A percentile compares a stretch with the other conserved stretches of the same genome.
These are phyloP conservation scores for Trichonephila inaurata DNA, from an alignment of 1,140 invertebrate species.

Conservation along the genomic window DNA sequence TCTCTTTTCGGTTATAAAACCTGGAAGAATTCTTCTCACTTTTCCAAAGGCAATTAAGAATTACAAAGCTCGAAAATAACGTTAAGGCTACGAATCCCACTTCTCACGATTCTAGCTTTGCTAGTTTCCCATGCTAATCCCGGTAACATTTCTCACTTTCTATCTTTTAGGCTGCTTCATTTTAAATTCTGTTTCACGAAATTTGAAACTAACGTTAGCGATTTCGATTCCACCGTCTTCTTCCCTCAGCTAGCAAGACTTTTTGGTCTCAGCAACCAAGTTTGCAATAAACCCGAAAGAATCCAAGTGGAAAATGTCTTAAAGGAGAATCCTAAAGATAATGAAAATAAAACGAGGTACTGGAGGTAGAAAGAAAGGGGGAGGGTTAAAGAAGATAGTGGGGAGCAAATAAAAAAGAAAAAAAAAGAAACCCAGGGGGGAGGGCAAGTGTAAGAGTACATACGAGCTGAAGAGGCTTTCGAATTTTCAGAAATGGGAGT, in stretches of 20 bases:
- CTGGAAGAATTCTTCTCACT: neutral
- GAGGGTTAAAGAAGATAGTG: too few species aligned
- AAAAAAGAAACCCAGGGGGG: neutral
- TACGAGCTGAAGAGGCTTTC: neutral
- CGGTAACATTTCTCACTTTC: neutral
- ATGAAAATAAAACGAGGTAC: slow-evolving; percentile 49
- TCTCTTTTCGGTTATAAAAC: neutral
- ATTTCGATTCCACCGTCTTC: neutral
- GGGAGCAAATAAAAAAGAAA: neutral
- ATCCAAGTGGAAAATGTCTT: slow-evolving; percentile 61
- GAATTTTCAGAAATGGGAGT: neutral
- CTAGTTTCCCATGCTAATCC: neutral
- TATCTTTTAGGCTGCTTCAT: neutral
- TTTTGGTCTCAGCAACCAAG: neutral
- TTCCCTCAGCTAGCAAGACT: neutral
- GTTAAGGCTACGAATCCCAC: neutral
- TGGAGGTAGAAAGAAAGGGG: neutral
- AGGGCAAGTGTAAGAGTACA: neutral
- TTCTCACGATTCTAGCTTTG: neutral
- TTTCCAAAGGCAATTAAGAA: slow-evolving; percentile 30
- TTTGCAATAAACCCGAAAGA: slow-evolving; percentile 18
- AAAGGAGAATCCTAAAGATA: slow-evolving; percentile 1
- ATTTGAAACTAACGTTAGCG: slow-evolving; percentile 20
- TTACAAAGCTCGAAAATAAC: slow-evolving; percentile 3
- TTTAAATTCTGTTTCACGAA: slow-evolving; percentile 42